Percentiles rank a stretch among this genome's conserved stretches.
These are phyloP conservation scores for Hydrotaea diabolus DNA, from an alignment of 2,888 invertebrate species.

Conservation along the genomic window DNA sequence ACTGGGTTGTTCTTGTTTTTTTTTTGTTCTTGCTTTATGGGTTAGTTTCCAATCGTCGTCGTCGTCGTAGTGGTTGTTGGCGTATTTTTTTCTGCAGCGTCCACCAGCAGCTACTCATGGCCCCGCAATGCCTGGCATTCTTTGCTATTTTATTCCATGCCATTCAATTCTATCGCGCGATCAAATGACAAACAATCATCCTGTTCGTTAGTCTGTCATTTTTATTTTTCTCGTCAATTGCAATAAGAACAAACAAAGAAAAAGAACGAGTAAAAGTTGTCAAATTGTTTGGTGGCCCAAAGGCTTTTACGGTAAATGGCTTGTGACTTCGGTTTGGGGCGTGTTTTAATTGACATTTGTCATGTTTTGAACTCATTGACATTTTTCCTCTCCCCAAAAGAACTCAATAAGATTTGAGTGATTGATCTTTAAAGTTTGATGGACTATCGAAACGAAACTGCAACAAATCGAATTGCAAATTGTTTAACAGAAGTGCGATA, in stretches of 20 bases:
- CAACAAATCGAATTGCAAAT: slow-evolving; percentile 8
- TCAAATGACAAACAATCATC: slow-evolving; percentile 31
- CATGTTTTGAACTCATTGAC: slow-evolving; percentile 56
- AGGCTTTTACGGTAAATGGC: slow-evolving; percentile 76
- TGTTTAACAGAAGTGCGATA: background rate
- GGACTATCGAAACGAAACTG: background rate
- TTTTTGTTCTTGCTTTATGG: too few species aligned
- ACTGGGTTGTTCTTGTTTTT: background rate
- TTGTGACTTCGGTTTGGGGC: slow-evolving; percentile 75
- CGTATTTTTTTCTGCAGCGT: background rate
- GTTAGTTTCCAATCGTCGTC: background rate
- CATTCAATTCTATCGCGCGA: slow-evolving; percentile 6
- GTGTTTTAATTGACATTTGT: slow-evolving; percentile 68
- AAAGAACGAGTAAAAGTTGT: slow-evolving; percentile 21
- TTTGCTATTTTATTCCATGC: background rate
- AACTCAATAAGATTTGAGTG: background rate
- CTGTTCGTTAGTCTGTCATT: slow-evolving; percentile 18
- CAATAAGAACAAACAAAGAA: background rate
- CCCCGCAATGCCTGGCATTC: background rate
- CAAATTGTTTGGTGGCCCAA: slow-evolving; percentile 56
- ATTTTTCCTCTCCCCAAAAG: slow-evolving; percentile 9
- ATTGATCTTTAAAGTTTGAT: slow-evolving; percentile 12
- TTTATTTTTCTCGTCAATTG: background rate
- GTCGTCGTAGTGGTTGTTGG: background rate
- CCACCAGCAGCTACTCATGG: background rate